These are phyloP conservation scores for Microplitis mediator DNA, from an alignment of 1,140 invertebrate species.

Conservation along the genomic window DNA sequence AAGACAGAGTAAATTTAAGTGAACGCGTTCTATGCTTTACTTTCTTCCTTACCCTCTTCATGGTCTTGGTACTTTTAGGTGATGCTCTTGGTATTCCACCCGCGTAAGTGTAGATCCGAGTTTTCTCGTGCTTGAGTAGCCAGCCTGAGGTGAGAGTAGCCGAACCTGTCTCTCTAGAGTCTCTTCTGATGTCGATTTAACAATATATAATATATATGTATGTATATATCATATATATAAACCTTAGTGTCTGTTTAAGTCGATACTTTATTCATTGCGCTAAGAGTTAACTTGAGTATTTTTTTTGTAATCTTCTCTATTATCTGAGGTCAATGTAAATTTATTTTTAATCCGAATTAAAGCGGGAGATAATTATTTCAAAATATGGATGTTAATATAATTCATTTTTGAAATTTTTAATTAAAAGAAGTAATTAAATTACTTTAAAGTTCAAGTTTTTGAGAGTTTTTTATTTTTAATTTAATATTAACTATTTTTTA, in stretches of 20 bases:
- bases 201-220: neutral
- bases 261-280: slow-evolving; percentile 36
- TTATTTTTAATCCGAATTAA: no score
- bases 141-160: slow-evolving; percentile 7
- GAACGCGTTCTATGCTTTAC: slow-evolving; percentile 12
- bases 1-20: slow-evolving; percentile 29
- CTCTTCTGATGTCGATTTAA: slow-evolving; percentile 7
- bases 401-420: no score
- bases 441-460: no score
- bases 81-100: slow-evolving; percentile 5
- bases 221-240: neutral
- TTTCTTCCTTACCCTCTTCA: neutral
- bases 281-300: neutral
- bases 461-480: no score
- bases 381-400: no score
- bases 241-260: slow-evolving; percentile 8
- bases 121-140: slow-evolving; percentile 26
- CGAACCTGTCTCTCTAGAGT: neutral
- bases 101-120: slow-evolving; percentile 23
- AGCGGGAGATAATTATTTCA: no score
- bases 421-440: no score
- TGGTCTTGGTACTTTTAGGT: slow-evolving; percentile 4
- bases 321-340: neutral
- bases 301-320: neutral
- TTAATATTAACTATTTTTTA: no score